Conservation (phyloP, 2,113 vertebrate species). For the Ardeotis arabs region DNA sequence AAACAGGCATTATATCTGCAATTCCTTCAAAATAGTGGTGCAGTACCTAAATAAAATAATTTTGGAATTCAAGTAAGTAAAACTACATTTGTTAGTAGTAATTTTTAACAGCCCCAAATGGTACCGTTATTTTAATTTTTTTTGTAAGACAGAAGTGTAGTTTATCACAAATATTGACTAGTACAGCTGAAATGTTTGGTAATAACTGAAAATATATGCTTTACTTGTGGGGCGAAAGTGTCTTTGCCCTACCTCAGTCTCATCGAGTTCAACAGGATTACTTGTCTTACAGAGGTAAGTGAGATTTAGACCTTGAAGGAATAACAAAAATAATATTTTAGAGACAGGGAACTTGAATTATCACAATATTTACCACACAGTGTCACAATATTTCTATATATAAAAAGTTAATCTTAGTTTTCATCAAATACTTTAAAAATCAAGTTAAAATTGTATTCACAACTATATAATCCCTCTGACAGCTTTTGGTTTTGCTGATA, state of each 20-base stretch:
- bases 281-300: slow-evolving; percentile 45
- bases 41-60: slow-evolving; percentile 55
- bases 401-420: slow-evolving; percentile 69
- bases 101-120: slow-evolving; percentile 60
- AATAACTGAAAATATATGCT: neutral
- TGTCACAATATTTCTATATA: slow-evolving; percentile 54
- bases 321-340: slow-evolving; percentile 63
- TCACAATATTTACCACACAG: slow-evolving; percentile 70
- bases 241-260: slow-evolving; percentile 45
- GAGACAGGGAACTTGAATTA: slow-evolving; percentile 54
- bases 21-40: slow-evolving; percentile 74
- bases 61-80: slow-evolving; percentile 63
- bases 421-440: slow-evolving; percentile 69
- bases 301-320: slow-evolving; percentile 62
- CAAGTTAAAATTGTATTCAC: slow-evolving; percentile 66
- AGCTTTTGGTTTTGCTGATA: slow-evolving; percentile 79
- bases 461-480: slow-evolving; percentile 69
- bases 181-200: neutral
- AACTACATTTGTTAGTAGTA: slow-evolving; percentile 46
- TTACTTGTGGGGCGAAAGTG: neutral
- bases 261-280: slow-evolving; percentile 34
- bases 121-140: slow-evolving; percentile 54
- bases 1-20: slow-evolving; percentile 44
- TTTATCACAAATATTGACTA: neutral
- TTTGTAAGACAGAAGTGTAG: slow-evolving; percentile 26